phyloP scores from a whole-genome alignment of 2,113 vertebrate genomes.

The Cephalopterus ornatus region DNA sequence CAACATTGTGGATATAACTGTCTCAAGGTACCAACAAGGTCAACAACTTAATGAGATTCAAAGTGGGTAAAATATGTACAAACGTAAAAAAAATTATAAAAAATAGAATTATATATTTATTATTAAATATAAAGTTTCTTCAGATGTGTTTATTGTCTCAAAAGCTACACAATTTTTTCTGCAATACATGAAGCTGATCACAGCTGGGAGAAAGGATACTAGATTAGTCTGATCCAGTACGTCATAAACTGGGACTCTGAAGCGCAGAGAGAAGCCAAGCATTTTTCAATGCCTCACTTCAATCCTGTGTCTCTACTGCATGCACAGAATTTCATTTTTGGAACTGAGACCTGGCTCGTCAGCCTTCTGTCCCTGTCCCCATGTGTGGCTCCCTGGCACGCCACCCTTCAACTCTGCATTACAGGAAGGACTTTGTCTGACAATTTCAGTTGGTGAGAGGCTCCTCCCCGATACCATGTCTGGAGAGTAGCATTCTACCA shows the following conservation, averaged over 20 bases:
- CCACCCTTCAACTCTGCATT: not conserved
- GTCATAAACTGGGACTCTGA: not conserved
- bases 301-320: not conserved
- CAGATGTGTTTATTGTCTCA: not conserved
- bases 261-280: not conserved
- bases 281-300: not conserved
- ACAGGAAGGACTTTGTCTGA: not conserved
- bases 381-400: rapidly evolving
- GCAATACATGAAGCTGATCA: not conserved
- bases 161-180: not conserved
- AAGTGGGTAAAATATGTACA: not conserved
- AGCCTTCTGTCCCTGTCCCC: not conserved
- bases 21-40: not conserved
- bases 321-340: not conserved
- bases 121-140: not conserved
- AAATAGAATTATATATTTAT: not conserved
- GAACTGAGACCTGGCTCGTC: not conserved
- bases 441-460: not conserved
- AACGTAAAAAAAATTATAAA: not conserved
- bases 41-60: not conserved
- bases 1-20: not conserved
- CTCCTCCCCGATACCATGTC: not conserved
- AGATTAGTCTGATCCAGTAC: not conserved
- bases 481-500: not conserved
- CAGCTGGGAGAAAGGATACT: not conserved